Conservation (phyloP, 2,113 vertebrate genomes). For the Amphilophus citrinellus region DNA sequence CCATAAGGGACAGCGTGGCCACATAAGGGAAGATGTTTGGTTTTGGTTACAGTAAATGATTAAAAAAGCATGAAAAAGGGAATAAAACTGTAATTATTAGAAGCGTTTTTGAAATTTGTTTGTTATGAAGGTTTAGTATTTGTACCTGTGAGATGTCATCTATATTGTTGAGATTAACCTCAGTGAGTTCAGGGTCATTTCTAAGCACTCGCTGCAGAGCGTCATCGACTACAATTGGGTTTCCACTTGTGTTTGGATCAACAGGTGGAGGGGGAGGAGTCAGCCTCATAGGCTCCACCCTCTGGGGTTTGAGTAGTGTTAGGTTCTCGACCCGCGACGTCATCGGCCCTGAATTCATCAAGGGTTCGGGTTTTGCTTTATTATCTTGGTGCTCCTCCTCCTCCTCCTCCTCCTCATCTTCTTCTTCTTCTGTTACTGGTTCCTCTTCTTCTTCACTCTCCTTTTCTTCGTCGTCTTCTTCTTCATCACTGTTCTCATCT, state of each 20-base stretch:
- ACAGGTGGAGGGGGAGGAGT: slow-evolving; percentile 73
- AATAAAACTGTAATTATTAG: not conserved
- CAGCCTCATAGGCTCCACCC: slow-evolving; percentile 73
- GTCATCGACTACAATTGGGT: slow-evolving; percentile 93
- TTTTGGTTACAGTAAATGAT: not conserved
- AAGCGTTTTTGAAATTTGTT: not conserved
- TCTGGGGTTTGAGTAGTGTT: slow-evolving; percentile 58
- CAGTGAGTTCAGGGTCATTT: slow-evolving; percentile 87
- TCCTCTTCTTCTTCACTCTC: slow-evolving; percentile 80
- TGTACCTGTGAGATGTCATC: slow-evolving; percentile 91
- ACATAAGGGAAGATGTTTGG: not conserved
- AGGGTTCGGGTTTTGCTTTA: slow-evolving; percentile 68
- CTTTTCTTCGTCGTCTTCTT: slow-evolving; percentile 59
- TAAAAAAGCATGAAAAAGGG: not conserved
- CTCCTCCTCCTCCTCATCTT: slow-evolving; percentile 78
- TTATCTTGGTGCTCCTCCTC: slow-evolving; percentile 79
- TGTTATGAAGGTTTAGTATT: not conserved
- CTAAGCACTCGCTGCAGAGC: slow-evolving; percentile 86
- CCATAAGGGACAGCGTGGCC: not conserved
- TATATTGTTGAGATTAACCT: slow-evolving; percentile 97
- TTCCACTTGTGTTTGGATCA: slow-evolving; percentile 77
- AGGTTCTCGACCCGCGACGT: slow-evolving; percentile 47
- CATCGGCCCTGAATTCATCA: slow-evolving; percentile 61
- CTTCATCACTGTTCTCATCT: slow-evolving; percentile 78
- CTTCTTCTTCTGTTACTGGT: slow-evolving; percentile 65